Conservation (phyloP, 1,140 invertebrate species). For the Heliothis virescens region DNA sequence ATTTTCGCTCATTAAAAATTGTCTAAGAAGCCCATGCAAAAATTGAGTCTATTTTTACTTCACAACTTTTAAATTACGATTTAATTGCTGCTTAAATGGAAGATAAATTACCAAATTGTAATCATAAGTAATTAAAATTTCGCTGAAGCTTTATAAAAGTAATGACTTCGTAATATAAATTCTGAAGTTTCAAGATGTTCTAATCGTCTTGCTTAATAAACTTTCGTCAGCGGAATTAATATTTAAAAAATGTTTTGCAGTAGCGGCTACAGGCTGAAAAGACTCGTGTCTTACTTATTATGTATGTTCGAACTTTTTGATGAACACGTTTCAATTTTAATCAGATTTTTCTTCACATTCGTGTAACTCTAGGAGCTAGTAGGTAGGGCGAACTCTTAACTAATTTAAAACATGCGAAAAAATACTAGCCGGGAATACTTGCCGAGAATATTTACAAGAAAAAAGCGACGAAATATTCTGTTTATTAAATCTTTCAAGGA, state of each 20-base stretch:
- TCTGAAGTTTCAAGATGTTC: neutral
- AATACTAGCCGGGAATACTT: neutral
- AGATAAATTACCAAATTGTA: constrained; percentile 1
- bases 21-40: neutral
- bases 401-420: neutral
- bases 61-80: neutral
- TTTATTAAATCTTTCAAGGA: constrained; percentile 7
- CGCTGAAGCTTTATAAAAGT: constrained; percentile 1
- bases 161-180: constrained; percentile 2
- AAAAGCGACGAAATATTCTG: neutral
- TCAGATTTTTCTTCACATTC: neutral
- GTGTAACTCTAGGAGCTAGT: neutral
- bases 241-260: neutral
- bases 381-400: neutral
- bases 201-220: neutral
- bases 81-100: neutral
- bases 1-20: no score
- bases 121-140: neutral
- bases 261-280: neutral
- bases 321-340: neutral
- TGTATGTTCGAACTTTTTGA: neutral
- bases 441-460: neutral
- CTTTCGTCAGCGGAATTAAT: neutral
- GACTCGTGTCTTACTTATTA: neutral
- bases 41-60: neutral